phyloP scores from a whole-genome alignment of 1,140 invertebrate genomes.

The Formica selysi region DNA sequence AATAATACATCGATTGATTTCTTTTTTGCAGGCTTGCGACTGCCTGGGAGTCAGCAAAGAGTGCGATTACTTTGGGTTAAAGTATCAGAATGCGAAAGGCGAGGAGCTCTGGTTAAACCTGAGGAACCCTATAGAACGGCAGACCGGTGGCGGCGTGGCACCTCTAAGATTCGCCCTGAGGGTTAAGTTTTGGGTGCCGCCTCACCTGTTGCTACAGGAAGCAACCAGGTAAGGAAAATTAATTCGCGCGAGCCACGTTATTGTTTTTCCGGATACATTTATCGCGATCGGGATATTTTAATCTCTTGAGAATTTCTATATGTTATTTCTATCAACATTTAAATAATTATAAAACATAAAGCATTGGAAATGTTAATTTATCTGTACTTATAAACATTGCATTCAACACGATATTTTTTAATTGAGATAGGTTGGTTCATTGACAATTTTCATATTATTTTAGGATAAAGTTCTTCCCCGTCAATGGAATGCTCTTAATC shows the following conservation, averaged over 20 bases:
- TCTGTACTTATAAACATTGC: background rate
- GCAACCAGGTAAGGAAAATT: conserved; percentile 89
- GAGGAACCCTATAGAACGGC: conserved; percentile 92
- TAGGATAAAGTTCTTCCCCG: background rate
- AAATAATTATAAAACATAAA: conserved; percentile 5
- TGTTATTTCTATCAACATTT: background rate
- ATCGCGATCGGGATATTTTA: background rate
- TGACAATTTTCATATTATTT: background rate
- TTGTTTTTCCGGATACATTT: background rate
- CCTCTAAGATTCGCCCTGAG: conserved; percentile 89
- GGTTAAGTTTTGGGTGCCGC: conserved; percentile 96
- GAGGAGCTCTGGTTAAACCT: conserved; percentile 94
- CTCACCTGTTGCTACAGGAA: conserved; percentile 94
- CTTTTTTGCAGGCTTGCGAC: conserved; percentile 91
- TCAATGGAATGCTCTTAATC: conserved; percentile 15
- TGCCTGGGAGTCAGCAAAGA: conserved; percentile 93
- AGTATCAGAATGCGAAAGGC: conserved; percentile 90
- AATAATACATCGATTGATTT: background rate
- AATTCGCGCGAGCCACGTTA: background rate
- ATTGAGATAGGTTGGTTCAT: background rate
- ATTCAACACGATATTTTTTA: background rate
- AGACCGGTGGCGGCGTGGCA: conserved; percentile 88
- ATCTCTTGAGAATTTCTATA: background rate
- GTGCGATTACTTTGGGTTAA: conserved; percentile 95
- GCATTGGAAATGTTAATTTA: background rate